Conservation (phyloP, 1,140 invertebrate genomes). For the Drosophila pseudoananassae region DNA sequence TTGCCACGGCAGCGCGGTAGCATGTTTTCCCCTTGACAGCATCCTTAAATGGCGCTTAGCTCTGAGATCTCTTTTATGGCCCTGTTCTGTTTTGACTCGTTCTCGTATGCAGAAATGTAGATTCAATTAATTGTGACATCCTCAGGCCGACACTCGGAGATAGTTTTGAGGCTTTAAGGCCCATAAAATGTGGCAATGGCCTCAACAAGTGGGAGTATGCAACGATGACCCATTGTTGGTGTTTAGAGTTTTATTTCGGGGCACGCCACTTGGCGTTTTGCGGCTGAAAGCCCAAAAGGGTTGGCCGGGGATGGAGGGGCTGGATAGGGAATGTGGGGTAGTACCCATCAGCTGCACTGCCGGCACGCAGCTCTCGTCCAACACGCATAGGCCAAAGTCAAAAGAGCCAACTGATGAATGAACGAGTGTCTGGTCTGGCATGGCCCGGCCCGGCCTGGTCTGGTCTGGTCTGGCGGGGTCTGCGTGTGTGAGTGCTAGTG, state of each 20-base stretch:
- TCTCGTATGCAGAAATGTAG: constrained; percentile 60
- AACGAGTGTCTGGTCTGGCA: constrained; percentile 58
- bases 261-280: constrained; percentile 74
- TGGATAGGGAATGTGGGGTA: constrained; percentile 23
- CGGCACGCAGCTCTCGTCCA: constrained; percentile 66
- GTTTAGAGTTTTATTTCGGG: constrained; percentile 59
- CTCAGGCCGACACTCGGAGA: constrained; percentile 15
- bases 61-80: constrained; percentile 36
- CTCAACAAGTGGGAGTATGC: constrained; percentile 40
- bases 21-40: constrained; percentile 61
- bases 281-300: constrained; percentile 22
- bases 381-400: constrained; percentile 68
- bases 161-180: neutral
- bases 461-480: constrained; percentile 18
- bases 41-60: constrained; percentile 82
- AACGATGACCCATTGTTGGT: constrained; percentile 45
- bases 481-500: constrained; percentile 26
- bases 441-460: constrained; percentile 25
- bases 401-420: constrained; percentile 52
- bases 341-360: constrained; percentile 43
- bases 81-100: constrained; percentile 56
- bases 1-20: constrained; percentile 22
- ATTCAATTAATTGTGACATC: constrained; percentile 78
- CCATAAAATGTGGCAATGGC: neutral
- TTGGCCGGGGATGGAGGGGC: constrained; percentile 10